Percentiles rank a stretch among this genome's conserved stretches.
phyloP scores from a whole-genome alignment of 2,888 invertebrate species.

The Nephrotoma flavescens region DNA sequence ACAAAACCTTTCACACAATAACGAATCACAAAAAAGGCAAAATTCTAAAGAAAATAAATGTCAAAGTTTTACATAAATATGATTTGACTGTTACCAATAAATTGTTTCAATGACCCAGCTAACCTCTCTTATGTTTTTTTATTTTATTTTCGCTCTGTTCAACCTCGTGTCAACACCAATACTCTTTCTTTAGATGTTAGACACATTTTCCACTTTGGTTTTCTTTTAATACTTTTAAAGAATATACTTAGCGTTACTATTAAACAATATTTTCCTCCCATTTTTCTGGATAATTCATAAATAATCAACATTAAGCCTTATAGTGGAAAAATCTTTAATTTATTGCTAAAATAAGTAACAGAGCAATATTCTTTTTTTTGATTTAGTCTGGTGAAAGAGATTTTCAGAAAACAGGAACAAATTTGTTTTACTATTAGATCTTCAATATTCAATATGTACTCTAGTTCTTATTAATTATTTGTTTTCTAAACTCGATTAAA shows the following conservation, averaged over 20 bases:
- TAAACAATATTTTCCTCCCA: background rate
- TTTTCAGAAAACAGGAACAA: too few relatives aligned
- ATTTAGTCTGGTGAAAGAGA: too few relatives aligned
- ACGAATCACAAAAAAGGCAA: background rate
- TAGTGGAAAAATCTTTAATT: too few relatives aligned
- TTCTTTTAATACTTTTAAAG: background rate
- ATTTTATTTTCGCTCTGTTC: background rate
- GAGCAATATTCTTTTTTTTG: too few relatives aligned
- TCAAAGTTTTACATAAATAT: background rate
- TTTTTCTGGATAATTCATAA: too few relatives aligned
- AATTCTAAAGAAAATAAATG: background rate
- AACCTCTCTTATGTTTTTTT: background rate
- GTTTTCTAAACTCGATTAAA: too few relatives aligned
- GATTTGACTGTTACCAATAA: background rate
- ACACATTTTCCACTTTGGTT: background rate
- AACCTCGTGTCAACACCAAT: background rate
- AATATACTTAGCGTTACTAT: background rate
- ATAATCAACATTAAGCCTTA: too few relatives aligned
- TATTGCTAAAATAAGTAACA: too few relatives aligned
- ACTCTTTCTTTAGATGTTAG: background rate
- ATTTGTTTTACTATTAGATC: too few relatives aligned
- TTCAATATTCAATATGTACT: too few relatives aligned
- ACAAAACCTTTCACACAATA: background rate
- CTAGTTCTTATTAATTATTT: too few relatives aligned
- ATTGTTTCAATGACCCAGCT: background rate